phyloP scores from a whole-genome alignment of 2,113 vertebrate genomes.

The Echinops telfairi region DNA sequence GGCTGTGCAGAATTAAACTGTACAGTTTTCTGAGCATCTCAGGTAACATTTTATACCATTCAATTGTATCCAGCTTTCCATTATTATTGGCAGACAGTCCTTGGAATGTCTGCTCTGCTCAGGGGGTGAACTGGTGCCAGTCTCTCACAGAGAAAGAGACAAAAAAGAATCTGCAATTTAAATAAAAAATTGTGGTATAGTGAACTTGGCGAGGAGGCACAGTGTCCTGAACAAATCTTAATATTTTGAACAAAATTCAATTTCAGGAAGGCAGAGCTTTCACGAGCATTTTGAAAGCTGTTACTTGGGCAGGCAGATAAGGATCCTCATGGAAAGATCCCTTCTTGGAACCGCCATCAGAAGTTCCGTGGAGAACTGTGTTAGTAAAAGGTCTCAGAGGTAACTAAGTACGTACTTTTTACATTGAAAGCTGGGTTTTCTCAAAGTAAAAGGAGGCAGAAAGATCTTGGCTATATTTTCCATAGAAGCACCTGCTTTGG shows the following conservation, averaged over 20 bases:
- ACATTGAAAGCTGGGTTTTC: conserved; percentile 74
- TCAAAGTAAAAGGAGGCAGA: conserved; percentile 67
- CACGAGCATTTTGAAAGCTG: conserved; percentile 34
- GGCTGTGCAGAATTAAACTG: conserved; percentile 75
- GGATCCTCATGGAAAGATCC: conserved; percentile 40
- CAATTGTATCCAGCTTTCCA: conserved; percentile 85
- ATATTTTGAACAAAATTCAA: conserved; percentile 51
- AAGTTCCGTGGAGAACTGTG: conserved; percentile 60
- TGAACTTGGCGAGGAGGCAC: conserved; percentile 57
- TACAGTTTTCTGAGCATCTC: conserved; percentile 80
- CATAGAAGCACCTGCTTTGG: conserved; percentile 78
- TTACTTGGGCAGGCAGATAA: conserved; percentile 13
- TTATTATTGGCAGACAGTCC: conserved; percentile 85
- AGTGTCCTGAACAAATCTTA: conserved; percentile 56
- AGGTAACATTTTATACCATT: conserved; percentile 83
- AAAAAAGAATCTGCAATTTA: conserved; percentile 74
- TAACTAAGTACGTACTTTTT: conserved; percentile 63
- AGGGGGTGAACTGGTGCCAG: conserved; percentile 78
- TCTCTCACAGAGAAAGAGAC: conserved; percentile 67
- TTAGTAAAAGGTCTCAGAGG: conserved; percentile 67
- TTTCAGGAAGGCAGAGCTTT: conserved; percentile 54
- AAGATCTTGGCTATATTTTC: conserved; percentile 72
- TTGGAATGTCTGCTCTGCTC: conserved; percentile 83
- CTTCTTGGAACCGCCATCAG: conserved; percentile 26
- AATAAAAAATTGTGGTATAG: conserved; percentile 56